phyloP scores from a whole-genome alignment of 2,888 invertebrate genomes.

The Shargacucullia verbasci region DNA sequence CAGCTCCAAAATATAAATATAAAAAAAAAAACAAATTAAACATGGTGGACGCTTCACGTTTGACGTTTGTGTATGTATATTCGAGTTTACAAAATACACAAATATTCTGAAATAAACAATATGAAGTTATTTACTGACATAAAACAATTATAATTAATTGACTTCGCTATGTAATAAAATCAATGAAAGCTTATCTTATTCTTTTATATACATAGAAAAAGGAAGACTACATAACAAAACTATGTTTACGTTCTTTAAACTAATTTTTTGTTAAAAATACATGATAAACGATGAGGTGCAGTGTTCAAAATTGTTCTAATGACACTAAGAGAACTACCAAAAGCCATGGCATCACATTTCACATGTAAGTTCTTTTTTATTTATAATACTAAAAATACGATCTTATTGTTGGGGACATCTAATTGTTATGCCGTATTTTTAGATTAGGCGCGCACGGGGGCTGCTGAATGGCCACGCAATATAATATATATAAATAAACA shows the following conservation, averaged over 20 bases:
- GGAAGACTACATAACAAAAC: neutral
- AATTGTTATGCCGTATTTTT: neutral
- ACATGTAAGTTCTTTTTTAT: conserved; percentile 69
- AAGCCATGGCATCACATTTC: conserved; percentile 78
- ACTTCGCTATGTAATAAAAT: neutral
- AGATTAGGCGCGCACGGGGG: too few relatives aligned
- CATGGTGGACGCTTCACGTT: conserved; percentile 41
- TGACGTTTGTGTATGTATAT: conserved; percentile 28
- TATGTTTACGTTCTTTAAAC: conserved; percentile 38
- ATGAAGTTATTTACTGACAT: neutral
- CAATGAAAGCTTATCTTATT: neutral
- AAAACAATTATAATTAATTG: neutral
- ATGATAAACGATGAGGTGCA: conserved; percentile 71
- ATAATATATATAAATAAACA: too few relatives aligned
- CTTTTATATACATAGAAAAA: neutral
- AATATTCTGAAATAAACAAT: neutral
- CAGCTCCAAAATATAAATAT: neutral
- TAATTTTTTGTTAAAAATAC: conserved; percentile 38
- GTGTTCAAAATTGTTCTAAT: conserved; percentile 73
- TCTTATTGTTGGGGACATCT: neutral
- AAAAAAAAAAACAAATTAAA: conserved; percentile 1
- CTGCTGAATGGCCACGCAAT: too few relatives aligned
- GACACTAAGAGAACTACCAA: conserved; percentile 72
- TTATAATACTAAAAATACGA: neutral
- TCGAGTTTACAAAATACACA: conserved; percentile 8